A percentile compares a stretch with the other conserved stretches of the same genome.
Conservation (phyloP, 2,888 invertebrate genomes). For the Beris morrisii region DNA sequence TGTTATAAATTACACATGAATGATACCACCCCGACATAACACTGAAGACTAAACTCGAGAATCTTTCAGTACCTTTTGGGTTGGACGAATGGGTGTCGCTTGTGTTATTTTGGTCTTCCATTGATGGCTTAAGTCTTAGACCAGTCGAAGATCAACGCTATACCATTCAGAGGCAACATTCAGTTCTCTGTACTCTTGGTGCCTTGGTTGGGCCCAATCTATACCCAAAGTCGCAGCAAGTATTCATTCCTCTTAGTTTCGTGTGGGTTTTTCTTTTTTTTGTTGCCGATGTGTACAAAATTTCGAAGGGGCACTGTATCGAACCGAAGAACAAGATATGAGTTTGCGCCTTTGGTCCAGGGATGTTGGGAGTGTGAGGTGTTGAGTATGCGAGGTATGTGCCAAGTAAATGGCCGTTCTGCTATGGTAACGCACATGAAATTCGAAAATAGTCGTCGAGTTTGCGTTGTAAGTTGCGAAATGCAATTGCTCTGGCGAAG, state of each 20-base stretch:
- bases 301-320: constrained; percentile 8
- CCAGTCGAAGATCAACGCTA: neutral
- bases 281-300: neutral
- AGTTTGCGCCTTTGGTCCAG: constrained; percentile 31
- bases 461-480: constrained; percentile 13
- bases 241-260: too few species aligned
- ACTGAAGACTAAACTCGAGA: constrained; percentile 30
- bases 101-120: constrained; percentile 25
- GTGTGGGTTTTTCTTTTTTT: too few species aligned
- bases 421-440: constrained; percentile 31
- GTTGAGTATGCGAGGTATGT: constrained; percentile 26
- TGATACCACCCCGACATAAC: constrained; percentile 31
- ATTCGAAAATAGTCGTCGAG: constrained; percentile 9
- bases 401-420: constrained; percentile 31
- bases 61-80: constrained; percentile 25
- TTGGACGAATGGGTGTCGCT: constrained; percentile 32
- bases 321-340: neutral
- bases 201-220: constrained; percentile 1
- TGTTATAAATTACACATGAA: constrained; percentile 12
- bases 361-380: constrained; percentile 24
- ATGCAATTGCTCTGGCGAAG: too few species aligned
- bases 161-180: too few species aligned
- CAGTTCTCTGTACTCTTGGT: constrained; percentile 7
- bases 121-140: constrained; percentile 21
- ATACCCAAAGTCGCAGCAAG: neutral